phyloP scores from a whole-genome alignment of 2,113 vertebrate species.

The Amia ocellicauda region DNA sequence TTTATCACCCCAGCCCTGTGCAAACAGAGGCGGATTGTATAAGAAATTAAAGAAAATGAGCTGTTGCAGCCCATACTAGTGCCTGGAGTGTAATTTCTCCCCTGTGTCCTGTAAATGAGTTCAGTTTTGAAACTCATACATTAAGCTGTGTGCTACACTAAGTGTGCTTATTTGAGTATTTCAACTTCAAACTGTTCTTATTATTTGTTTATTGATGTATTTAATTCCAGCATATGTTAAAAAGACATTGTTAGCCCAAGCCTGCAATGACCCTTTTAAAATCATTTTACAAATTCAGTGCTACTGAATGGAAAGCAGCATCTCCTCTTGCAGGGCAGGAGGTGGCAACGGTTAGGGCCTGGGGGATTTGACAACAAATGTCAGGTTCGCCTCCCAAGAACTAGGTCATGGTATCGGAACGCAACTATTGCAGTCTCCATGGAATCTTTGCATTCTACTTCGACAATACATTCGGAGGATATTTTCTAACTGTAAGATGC shows the following conservation, averaged over 20 bases:
- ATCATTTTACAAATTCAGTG: constrained; percentile 6
- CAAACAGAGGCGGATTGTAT: constrained; percentile 9
- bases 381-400: too few species aligned
- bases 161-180: too few species aligned
- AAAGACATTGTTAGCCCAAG: background rate
- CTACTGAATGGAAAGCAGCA: constrained; percentile 1
- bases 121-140: background rate
- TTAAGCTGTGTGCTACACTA: background rate
- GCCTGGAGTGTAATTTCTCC: background rate
- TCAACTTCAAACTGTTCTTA: too few species aligned
- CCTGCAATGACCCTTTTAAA: background rate
- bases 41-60: constrained; percentile 14
- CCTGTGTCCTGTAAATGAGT: background rate
- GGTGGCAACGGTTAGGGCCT: too few species aligned
- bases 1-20: background rate
- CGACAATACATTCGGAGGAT: too few species aligned
- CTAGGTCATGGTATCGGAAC: too few species aligned
- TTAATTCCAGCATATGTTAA: background rate
- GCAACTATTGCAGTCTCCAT: too few species aligned
- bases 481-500: too few species aligned
- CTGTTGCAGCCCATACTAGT: background rate
- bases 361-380: too few species aligned
- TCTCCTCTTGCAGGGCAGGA: too few species aligned
- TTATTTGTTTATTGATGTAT: too few species aligned
- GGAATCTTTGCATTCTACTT: too few species aligned